Base-by-base conservation (phyloP, 1,140 invertebrate species). In the Bactericera cockerelli region DNA sequence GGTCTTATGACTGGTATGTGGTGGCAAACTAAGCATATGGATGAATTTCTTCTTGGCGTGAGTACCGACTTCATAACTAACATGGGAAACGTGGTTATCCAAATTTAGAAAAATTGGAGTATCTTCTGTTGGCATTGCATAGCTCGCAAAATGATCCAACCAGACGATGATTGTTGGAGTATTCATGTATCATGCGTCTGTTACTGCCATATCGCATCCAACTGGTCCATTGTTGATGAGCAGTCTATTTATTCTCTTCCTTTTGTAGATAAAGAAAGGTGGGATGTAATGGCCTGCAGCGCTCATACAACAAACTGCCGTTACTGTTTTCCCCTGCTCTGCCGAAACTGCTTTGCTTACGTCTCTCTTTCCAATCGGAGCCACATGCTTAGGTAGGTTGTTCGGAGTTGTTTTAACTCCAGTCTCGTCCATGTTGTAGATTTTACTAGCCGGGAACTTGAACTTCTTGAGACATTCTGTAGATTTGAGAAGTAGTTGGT, bases 281-380 rank as follows among this genome's bases (percentile, higher is more conserved):
- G 70, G 68, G 22, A 71, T 59, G 25, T 42, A 64, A 42, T 63
- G 65, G 33, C 70, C 70, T 19, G 56, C 58, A 19, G 68, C 68
- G 59, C 61, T 70, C 13, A 68, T 56, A n/a, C 63, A 66, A 63
- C 57, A 65, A 1, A 63, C 65, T 0, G 63, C 56, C 39, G 71
- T 71, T 6, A 74, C 64, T 6, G 67, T 49, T 26, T 62, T 65
- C 4, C 69, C 72, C 38, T 66, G 61, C 70, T 76, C 63, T 68
- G 69, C 16, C 69, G 70, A 55, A 69, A 55, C 13, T 66, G 72
- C 59, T 72, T 61, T 72, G 66, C 68, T 65, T 55, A 74, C 63
- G 13, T 68, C 64, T 54, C 67, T 68, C 62, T 65, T 65, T 2
- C 70, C 68, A 62, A 59, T 67, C 19, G 38, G 58, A 0, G 62